Base-by-base conservation (phyloP, 2,888 invertebrate genomes). In the Gymnoscelis rufifasciata region DNA sequence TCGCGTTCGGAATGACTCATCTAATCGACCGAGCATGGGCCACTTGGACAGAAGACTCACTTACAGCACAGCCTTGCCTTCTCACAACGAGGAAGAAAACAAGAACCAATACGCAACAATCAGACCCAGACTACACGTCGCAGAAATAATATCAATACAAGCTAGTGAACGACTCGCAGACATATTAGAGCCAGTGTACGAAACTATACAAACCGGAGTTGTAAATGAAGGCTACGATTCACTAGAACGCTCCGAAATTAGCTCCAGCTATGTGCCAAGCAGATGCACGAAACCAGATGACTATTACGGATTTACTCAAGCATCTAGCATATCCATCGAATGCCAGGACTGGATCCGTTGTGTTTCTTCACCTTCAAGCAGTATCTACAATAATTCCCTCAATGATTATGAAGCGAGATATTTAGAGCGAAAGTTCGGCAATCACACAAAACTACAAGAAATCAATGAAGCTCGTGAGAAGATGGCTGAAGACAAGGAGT, bases 101-200 rank as follows among this genome's bases (percentile, higher is more conserved):
- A 78, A 79, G 52, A 67, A 74, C 19, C 61, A 72, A 38, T 72
- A 76, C 41, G 62, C 67, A 10, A 62, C 64, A 6, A 69, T 76
- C 52, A 62, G 62, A 57, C 77, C 81, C 0, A 80, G 78, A 46
- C 45, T 83, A 40, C 86, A 87, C 46, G 84, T 82, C 5, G 88
- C 88, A 24, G 87, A 87, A 74, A 83, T 86, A 37, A 80, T 84
- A 60, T 86, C 88, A 0, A 80, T 88, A 63, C 82, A 83, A 66
- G 74, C 80, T 1, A 83, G 73, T 43, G 87, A 88, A 65, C 64
- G 76, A 52, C 61, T 87, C 14, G 86, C 84, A 1, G 84, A 84
- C 51, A 81, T 87, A 36, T 64, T 88, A 47, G 87, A 88, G 41
- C 88, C 88, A 8, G 71, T 82, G 1, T 87, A 87, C 43, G 88